Evolutionary conservation across 2,888 invertebrate species (phyloP), one percentile per base, ranked within the genome.

Genomic region (Ophion slaviceki): DNA sequence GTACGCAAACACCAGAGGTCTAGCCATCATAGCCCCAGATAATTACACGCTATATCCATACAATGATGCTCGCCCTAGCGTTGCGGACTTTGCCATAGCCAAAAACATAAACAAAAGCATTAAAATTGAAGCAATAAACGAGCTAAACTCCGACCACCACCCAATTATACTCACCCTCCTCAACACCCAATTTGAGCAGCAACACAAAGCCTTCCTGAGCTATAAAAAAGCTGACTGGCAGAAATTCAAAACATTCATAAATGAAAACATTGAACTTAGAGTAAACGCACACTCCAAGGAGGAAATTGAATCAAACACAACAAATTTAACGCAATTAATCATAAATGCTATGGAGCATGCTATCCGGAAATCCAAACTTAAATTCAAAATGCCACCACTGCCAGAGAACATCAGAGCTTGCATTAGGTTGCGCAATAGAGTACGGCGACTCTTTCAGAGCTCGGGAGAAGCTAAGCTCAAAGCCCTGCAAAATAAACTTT

Each of bases 201-300:
- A 14, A 24, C 0, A 6, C 2, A 70, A 17, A 62, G 45, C 62
- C 6, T 36, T 24, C 0, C n/a, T 67, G 10, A 80, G 61, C n/a
- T 74, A 80, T 8, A 80, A 74, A 68, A 80, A 74, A 74, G 74
- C 70, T 0, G 53, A 81, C 24, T 76, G 76, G 81, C n/a, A 45
- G 32, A 70, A 70, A 20, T 76, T 81, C 10, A 32, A 61, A 53
- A 1, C 47, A 1, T 24, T 36, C 1, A 36, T 81, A 2, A 64
- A 75, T 24, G 10, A 53, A 14, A 70, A 75, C 6, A 10, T 71
- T 0, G 1, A 0, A 6, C 8, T 68, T 0, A n/a, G 45, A n/a
- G 7, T 17, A 47, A 20, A 68, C 5, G 3, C 61, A 2, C 20
- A 47, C 2, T 32, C 70, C 3, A 28, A 53, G 47, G 1, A 2